A percentile compares a stretch with the other conserved stretches of the same genome.
Conservation (phyloP, 2,113 vertebrate species). For the Mustelus asterias region DNA sequence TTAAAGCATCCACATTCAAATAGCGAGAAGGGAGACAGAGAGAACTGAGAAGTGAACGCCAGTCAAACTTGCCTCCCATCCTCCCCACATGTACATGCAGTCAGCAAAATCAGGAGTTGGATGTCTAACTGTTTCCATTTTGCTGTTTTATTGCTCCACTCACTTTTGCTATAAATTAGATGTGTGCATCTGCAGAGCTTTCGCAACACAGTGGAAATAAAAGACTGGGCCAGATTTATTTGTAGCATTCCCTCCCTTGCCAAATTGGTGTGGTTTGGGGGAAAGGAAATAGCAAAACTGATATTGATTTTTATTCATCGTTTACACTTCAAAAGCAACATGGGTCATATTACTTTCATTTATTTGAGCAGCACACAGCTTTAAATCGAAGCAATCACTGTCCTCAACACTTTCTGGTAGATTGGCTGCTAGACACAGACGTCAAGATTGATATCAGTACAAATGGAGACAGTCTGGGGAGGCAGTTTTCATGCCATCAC, state of each 20-base stretch:
- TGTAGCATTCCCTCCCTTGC: not conserved
- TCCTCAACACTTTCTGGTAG: not conserved
- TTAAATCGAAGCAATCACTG: slow-evolving; percentile 19
- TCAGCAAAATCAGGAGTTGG: not conserved
- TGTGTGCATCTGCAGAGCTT: not conserved
- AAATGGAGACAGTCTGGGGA: not conserved
- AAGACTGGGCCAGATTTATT: not conserved
- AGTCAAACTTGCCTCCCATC: not conserved
- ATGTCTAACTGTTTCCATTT: not conserved
- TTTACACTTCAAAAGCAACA: slow-evolving; percentile 7
- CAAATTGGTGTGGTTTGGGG: not conserved
- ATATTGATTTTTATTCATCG: not conserved
- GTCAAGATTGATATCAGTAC: not conserved
- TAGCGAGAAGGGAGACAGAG: not conserved
- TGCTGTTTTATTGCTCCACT: not conserved
- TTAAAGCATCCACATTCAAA: not conserved
- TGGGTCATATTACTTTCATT: slow-evolving; percentile 23
- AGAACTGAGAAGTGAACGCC: not conserved
- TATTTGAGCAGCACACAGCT: not conserved
- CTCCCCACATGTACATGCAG: not conserved
- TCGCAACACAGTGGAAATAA: not conserved
- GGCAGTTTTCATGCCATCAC: not conserved
- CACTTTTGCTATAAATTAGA: not conserved
- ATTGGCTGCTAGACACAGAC: not conserved
- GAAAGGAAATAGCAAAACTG: not conserved